A percentile compares a stretch with the other conserved stretches of the same genome.
These are phyloP conservation scores for Holotrichia oblita DNA, from an alignment of 1,140 invertebrate species.

Conservation along the genomic window DNA sequence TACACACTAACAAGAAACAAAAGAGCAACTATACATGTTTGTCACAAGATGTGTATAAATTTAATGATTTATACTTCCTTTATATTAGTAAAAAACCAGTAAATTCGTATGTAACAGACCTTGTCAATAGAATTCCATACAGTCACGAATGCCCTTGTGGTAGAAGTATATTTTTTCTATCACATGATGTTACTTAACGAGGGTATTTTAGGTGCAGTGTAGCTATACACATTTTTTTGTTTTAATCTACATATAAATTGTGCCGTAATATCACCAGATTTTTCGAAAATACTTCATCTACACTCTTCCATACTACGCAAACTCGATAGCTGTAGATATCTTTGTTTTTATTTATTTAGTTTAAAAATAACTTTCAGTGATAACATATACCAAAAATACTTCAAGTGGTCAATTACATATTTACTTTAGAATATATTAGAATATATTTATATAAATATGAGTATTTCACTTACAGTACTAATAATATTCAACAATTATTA, in stretches of 20 bases:
- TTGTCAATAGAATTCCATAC: constrained; percentile 14
- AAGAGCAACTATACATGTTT: too few relatives aligned
- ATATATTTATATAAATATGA: constrained; percentile 15
- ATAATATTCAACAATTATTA: constrained; percentile 14
- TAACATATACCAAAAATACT: constrained; percentile 21
- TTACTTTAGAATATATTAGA: constrained; percentile 24
- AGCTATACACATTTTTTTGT: constrained; percentile 34
- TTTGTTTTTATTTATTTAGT: not conserved
- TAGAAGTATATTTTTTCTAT: constrained; percentile 33
- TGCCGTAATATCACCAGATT: constrained; percentile 36
- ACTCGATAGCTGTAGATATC: constrained; percentile 10
- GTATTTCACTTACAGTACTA: not conserved
- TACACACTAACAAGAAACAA: too few relatives aligned
- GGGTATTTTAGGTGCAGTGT: constrained; percentile 20
- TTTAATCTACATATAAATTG: constrained; percentile 36
- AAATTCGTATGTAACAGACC: constrained; percentile 21
- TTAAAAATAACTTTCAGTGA: not conserved
- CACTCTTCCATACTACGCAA: constrained; percentile 18
- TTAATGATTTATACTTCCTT: not conserved
- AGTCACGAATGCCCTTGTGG: constrained; percentile 6
- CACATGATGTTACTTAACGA: constrained; percentile 28
- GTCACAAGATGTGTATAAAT: constrained; percentile 1
- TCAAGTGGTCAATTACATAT: constrained; percentile 1
- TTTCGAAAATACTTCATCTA: constrained; percentile 37
- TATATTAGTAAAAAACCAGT: constrained; percentile 7